A percentile compares a stretch with the other conserved stretches of the same genome.
Conservation (phyloP, 2,888 invertebrate species). For the Zygothrica quintamaculata region DNA sequence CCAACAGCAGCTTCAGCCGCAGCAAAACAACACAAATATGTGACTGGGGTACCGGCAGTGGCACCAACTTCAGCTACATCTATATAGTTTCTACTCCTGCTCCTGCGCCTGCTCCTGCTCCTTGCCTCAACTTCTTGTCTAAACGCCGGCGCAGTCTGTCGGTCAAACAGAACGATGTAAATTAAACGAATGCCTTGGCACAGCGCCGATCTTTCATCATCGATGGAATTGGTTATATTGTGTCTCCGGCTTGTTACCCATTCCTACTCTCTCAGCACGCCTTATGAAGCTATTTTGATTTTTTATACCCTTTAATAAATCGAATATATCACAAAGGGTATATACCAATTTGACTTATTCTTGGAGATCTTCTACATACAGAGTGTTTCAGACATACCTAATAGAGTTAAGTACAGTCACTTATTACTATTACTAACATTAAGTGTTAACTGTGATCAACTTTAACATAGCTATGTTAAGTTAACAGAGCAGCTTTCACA, state of each 20-base stretch:
- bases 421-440: too few relatives aligned
- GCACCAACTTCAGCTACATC: slow-evolving; percentile 7
- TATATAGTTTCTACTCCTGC: slow-evolving; percentile 18
- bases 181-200: slow-evolving; percentile 75
- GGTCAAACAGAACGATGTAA: slow-evolving; percentile 70
- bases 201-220: slow-evolving; percentile 74
- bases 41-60: slow-evolving; percentile 42
- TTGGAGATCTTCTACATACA: too few relatives aligned
- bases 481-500: too few relatives aligned
- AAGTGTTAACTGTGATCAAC: too few relatives aligned
- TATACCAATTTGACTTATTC: too few relatives aligned
- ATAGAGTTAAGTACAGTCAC: too few relatives aligned
- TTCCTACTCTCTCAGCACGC: slow-evolving; percentile 21
- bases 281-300: slow-evolving; percentile 58
- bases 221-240: slow-evolving; percentile 32
- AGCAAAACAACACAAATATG: slow-evolving; percentile 58
- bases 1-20: slow-evolving; percentile 65
- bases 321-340: background rate
- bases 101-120: too few relatives aligned
- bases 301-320: slow-evolving; percentile 35
- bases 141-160: slow-evolving; percentile 82
- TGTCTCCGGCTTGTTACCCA: slow-evolving; percentile 15
- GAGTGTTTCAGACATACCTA: too few relatives aligned
- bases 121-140: slow-evolving; percentile 18
- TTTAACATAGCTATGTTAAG: too few relatives aligned